A percentile compares a stretch with the other conserved stretches of the same genome.
These are phyloP conservation scores for Physella acuta DNA, from an alignment of 1,140 invertebrate genomes.

Conservation along the genomic window DNA sequence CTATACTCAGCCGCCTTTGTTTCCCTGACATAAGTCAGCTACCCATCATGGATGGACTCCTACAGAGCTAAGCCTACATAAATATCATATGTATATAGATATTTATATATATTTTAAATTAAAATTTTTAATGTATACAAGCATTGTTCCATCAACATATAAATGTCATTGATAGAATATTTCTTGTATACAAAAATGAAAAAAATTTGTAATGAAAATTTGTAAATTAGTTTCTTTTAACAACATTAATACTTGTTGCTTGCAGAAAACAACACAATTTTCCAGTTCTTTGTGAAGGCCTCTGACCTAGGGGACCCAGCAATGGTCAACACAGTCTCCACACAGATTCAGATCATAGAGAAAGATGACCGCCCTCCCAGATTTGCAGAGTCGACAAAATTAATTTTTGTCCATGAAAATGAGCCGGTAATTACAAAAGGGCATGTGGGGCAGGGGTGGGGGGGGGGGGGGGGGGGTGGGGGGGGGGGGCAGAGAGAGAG, in stretches of 20 bases:
- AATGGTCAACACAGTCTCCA: constrained; percentile 75
- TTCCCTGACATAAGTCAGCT: no score
- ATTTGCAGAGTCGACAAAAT: constrained; percentile 72
- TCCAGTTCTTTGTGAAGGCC: constrained; percentile 87
- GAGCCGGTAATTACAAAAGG: constrained; percentile 59
- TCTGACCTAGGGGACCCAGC: constrained; percentile 74
- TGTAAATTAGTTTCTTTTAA: constrained; percentile 1
- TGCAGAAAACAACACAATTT: constrained; percentile 75
- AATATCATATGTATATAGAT: no score
- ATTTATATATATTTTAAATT: no score
- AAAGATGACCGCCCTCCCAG: constrained; percentile 71
- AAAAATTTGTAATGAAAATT: background rate
- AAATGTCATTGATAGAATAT: background rate
- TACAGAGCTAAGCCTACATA: no score
- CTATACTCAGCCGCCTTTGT: no score
- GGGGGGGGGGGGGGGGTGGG: no score
- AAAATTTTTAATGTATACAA: background rate
- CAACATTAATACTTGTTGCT: background rate
- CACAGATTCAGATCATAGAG: constrained; percentile 76
- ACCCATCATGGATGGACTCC: no score
- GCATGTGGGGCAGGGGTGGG: no score
- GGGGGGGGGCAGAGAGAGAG: no score
- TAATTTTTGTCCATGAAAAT: constrained; percentile 80
- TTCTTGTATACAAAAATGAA: background rate
- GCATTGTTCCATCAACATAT: background rate